Evolutionary conservation across 1,140 invertebrate genomes (phyloP).

Genomic region (Bombus sylvicola): DNA sequence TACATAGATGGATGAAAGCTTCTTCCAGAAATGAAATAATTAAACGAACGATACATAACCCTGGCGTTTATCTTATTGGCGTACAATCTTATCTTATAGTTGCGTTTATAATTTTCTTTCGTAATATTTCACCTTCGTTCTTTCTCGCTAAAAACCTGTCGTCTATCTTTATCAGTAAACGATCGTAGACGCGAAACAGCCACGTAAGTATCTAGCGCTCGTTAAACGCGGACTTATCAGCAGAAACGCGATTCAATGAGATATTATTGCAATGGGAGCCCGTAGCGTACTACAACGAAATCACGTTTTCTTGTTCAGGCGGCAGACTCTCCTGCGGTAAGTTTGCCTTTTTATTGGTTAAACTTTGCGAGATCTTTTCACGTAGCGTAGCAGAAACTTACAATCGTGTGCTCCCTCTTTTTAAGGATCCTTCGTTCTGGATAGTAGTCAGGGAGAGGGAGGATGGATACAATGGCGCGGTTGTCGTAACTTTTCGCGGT

Average conservation of each 20-base stretch:
- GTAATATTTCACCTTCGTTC: too few species aligned
- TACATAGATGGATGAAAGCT: too few species aligned
- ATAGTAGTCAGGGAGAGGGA: accelerated
- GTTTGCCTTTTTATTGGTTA: conserved; percentile 34
- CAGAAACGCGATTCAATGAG: neutral
- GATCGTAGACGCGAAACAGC: neutral
- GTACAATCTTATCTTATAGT: too few species aligned
- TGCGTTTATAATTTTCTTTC: too few species aligned
- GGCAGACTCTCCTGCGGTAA: neutral
- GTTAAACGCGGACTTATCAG: neutral
- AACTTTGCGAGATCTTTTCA: conserved; percentile 19
- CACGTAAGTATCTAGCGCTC: neutral
- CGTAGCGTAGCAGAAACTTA: neutral
- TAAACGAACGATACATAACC: too few species aligned
- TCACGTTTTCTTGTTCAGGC: conserved; percentile 1
- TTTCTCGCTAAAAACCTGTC: too few species aligned
- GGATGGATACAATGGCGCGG: neutral
- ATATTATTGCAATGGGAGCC: neutral
- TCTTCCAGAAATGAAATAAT: too few species aligned
- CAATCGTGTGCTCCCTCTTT: neutral
- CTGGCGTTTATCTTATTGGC: too few species aligned
- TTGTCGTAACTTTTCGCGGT: neutral
- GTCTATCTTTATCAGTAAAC: neutral
- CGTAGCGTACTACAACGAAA: neutral
- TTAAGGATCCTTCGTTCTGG: neutral